These are phyloP conservation scores for Miltochrista miniata DNA, from an alignment of 2,888 invertebrate species.

Conservation along the genomic window DNA sequence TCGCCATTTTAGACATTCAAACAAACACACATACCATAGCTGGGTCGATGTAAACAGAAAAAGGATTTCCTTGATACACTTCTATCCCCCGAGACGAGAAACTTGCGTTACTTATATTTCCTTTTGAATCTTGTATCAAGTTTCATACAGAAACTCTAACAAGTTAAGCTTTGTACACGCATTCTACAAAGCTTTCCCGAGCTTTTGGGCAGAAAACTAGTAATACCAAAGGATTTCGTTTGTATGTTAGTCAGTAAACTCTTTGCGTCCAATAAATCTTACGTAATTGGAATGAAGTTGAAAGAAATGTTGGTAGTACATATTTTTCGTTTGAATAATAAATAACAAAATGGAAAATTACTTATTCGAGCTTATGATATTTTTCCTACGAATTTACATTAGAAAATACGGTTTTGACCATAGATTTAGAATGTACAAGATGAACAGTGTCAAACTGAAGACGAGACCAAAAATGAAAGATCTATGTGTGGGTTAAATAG, in stretches of 20 bases:
- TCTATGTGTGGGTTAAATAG: too few species aligned
- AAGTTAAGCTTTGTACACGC: background rate
- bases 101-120: background rate
- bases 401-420: too few species aligned
- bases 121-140: constrained; percentile 1
- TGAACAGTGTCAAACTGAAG: too few species aligned
- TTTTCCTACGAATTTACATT: too few species aligned
- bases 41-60: background rate
- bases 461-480: too few species aligned
- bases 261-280: background rate
- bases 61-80: background rate
- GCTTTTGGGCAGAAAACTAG: background rate
- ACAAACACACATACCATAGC: background rate
- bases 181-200: background rate
- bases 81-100: background rate
- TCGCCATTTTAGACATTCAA: too few species aligned
- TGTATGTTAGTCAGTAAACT: background rate
- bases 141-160: background rate
- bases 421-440: too few species aligned
- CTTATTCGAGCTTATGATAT: too few species aligned
- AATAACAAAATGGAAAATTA: too few species aligned
- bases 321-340: background rate
- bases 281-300: background rate
- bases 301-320: background rate
- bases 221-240: background rate